Conservation (phyloP, 2,113 vertebrate genomes). For the Brachirus orientalis region DNA sequence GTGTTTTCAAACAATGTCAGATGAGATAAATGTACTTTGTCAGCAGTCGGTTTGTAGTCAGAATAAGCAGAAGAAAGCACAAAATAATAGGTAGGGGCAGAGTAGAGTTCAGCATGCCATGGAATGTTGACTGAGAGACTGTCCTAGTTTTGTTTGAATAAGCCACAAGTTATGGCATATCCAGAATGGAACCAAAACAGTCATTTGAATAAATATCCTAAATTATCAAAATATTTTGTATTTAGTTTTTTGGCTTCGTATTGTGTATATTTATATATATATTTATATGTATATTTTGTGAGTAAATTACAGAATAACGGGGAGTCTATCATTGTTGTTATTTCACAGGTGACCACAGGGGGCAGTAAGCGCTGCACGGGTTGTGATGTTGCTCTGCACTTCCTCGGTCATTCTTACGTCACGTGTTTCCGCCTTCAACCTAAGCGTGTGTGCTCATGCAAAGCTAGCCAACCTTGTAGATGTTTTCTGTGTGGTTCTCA, state of each 20-base stretch:
- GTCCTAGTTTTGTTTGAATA: not conserved
- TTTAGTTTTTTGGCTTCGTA: too few relatives aligned
- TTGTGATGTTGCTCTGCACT: not conserved
- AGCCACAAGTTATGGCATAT: too few relatives aligned
- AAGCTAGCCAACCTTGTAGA: conserved; percentile 17
- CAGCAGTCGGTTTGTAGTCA: not conserved
- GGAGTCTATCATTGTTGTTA: not conserved
- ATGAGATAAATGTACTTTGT: not conserved
- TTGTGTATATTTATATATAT: too few relatives aligned
- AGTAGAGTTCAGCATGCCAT: not conserved
- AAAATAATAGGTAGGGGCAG: not conserved
- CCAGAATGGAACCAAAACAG: too few relatives aligned
- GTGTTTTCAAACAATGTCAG: not conserved
- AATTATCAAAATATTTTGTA: too few relatives aligned
- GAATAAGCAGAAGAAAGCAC: not conserved
- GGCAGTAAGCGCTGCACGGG: not conserved
- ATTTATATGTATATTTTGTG: too few relatives aligned
- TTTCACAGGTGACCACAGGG: conserved; percentile 14
- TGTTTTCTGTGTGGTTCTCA: not conserved
- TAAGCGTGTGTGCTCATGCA: conserved; percentile 9
- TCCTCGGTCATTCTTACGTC: not conserved
- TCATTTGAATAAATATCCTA: too few relatives aligned
- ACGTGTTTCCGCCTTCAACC: conserved; percentile 36
- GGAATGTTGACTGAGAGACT: not conserved
- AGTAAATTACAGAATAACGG: too few relatives aligned